These are phyloP conservation scores for Thecophora atra DNA, from an alignment of 2,888 invertebrate species.

Conservation along the genomic window DNA sequence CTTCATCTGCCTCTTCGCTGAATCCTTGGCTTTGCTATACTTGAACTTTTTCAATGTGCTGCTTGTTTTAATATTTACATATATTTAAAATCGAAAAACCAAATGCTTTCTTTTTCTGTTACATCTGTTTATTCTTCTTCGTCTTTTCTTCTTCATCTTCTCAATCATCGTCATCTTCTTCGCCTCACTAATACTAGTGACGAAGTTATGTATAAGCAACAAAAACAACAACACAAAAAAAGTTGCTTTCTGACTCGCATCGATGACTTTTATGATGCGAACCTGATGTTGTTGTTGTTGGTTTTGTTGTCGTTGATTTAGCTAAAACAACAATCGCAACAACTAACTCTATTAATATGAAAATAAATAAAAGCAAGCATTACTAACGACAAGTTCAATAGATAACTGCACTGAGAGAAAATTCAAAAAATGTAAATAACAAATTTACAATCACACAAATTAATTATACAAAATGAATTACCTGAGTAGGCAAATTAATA, in stretches of 20 bases:
- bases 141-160: neutral
- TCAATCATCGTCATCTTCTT: neutral
- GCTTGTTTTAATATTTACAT: neutral
- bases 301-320: conserved; percentile 24
- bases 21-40: conserved; percentile 6
- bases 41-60: conserved; percentile 25
- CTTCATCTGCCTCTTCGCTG: conserved; percentile 23
- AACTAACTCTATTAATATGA: conserved; percentile 36
- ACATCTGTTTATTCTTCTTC: neutral
- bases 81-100: conserved; percentile 24
- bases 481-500: no score
- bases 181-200: conserved; percentile 36
- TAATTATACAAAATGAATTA: no score
- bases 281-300: conserved; percentile 33
- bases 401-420: conserved; percentile 36
- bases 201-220: conserved; percentile 26
- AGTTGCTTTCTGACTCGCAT: conserved; percentile 29
- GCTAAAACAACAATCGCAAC: conserved; percentile 33
- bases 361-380: conserved; percentile 37
- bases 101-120: neutral
- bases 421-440: neutral
- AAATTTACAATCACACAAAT: no score
- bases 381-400: conserved; percentile 38
- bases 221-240: conserved; percentile 22
- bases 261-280: conserved; percentile 32